phyloP scores from a whole-genome alignment of 2,888 invertebrate genomes.

The Gortyna flavago region DNA sequence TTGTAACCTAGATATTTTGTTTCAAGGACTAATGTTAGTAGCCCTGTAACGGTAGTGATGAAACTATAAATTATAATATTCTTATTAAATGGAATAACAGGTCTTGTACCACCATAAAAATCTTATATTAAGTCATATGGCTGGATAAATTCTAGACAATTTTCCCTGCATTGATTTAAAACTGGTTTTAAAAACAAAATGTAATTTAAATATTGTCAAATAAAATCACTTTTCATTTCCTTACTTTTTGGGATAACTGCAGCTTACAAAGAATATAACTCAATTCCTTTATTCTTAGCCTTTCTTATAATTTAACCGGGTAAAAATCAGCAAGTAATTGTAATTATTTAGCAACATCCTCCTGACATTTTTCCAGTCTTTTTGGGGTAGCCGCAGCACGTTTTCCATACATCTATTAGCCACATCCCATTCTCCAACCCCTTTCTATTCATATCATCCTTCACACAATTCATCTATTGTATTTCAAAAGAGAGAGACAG shows the following conservation, averaged over 20 bases:
- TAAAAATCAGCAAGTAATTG: background rate
- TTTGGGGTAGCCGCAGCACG: background rate
- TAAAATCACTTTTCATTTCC: background rate
- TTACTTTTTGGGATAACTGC: background rate
- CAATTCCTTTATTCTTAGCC: background rate
- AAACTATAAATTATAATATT: background rate
- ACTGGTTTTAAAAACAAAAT: background rate
- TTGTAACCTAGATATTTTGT: slow-evolving; percentile 4
- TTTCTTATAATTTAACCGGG: background rate
- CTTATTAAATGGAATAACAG: background rate
- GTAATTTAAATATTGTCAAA: background rate
- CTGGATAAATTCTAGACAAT: background rate
- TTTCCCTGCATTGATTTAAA: slow-evolving; percentile 1
- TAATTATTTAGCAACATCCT: background rate
- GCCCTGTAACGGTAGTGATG: background rate
- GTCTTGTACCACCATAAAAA: background rate
- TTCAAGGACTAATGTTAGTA: background rate
- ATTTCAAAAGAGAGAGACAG: background rate
- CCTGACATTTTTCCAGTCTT: background rate
- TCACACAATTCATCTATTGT: background rate
- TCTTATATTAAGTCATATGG: background rate
- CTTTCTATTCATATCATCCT: background rate
- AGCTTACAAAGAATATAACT: background rate
- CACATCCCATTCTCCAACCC: background rate
- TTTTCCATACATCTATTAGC: background rate